Percentiles rank a stretch among this genome's conserved stretches.
Conservation (phyloP, 1,140 invertebrate species). For the Lepidurus apus region DNA sequence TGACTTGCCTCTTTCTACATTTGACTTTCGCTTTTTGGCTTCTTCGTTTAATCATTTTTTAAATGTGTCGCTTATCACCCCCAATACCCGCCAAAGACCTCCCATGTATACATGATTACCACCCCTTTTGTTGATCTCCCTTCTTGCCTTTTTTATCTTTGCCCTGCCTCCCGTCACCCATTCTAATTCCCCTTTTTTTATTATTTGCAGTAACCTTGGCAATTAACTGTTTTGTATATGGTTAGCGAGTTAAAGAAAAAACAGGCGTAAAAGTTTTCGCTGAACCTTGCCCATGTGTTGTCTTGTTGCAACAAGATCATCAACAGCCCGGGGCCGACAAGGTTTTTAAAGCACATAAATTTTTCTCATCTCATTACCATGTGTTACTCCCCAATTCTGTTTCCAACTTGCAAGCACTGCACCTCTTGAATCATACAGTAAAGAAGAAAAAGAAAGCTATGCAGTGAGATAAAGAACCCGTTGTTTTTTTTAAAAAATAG, state of each 20-base stretch:
- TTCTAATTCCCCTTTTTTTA: background rate
- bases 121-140: conserved; percentile 6
- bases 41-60: background rate
- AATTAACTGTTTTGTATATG: background rate
- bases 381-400: no score
- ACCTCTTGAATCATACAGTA: background rate
- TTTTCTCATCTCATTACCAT: no score
- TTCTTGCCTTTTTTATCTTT: background rate
- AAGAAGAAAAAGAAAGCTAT: background rate
- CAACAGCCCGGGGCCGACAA: conserved; percentile 21
- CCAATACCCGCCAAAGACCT: background rate
- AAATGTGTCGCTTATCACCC: background rate
- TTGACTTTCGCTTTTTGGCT: background rate
- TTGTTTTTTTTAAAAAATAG: no score
- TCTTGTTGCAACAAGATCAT: background rate
- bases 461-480: background rate
- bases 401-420: no score
- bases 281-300: background rate
- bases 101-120: background rate
- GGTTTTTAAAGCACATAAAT: no score
- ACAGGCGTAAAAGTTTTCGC: background rate
- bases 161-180: conserved; percentile 2
- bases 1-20: background rate
- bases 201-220: background rate
- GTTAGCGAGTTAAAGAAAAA: background rate